Evolutionary conservation across 2,113 vertebrate genomes (phyloP).

Genomic region (Prionailurus bengalensis): DNA sequence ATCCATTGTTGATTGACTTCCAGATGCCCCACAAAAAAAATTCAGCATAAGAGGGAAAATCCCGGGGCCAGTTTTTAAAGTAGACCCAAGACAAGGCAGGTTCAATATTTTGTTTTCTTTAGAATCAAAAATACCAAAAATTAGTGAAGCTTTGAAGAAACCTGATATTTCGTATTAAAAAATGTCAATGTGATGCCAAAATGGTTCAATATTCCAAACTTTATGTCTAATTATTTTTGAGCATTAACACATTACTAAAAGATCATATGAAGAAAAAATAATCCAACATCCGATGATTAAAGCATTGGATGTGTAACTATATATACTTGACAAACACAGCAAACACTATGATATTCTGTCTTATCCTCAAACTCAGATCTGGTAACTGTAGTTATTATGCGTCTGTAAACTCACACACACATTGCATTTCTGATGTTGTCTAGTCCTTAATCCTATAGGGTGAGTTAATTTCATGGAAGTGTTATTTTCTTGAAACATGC

Average conservation of each 20-base stretch:
- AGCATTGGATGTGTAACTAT: not conserved
- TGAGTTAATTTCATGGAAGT: not conserved
- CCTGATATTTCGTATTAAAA: not conserved
- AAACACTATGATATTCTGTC: not conserved
- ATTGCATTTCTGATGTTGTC: slow-evolving; percentile 1
- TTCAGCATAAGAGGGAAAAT: not conserved
- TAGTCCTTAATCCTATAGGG: not conserved
- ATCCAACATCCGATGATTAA: not conserved
- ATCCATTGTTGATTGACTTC: not conserved
- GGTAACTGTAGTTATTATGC: not conserved
- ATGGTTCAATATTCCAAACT: not conserved
- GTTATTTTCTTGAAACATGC: not conserved
- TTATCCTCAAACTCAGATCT: not conserved
- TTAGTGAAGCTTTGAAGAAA: slow-evolving; percentile 52
- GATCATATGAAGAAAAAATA: not conserved
- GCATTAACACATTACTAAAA: slow-evolving; percentile 8
- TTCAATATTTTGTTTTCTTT: slow-evolving; percentile 43
- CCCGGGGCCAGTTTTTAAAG: not conserved
- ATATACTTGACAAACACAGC: not conserved
- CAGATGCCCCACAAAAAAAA: not conserved
- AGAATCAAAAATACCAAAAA: slow-evolving; percentile 44
- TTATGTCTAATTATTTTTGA: slow-evolving; percentile 45
- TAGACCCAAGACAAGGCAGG: not conserved
- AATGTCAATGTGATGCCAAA: slow-evolving; percentile 1
- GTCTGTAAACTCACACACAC: not conserved